These are phyloP conservation scores for Empidonax alnorum DNA, from an alignment of 2,113 vertebrate species.

Conservation along the genomic window DNA sequence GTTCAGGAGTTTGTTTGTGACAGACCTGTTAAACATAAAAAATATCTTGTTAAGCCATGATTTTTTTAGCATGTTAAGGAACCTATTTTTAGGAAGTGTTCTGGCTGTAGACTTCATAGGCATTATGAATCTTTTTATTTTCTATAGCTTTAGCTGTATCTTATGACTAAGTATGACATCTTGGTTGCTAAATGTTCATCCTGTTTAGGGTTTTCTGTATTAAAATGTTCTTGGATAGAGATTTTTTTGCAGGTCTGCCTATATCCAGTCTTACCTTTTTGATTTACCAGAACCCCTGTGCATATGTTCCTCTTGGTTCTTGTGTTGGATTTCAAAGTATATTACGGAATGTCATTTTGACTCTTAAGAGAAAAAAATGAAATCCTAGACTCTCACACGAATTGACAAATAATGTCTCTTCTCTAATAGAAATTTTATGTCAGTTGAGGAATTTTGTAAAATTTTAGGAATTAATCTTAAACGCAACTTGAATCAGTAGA, in stretches of 20 bases:
- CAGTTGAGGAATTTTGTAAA: background rate
- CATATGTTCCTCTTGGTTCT: background rate
- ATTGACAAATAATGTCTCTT: background rate
- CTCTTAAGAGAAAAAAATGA: background rate
- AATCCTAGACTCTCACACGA: background rate
- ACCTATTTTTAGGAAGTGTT: constrained; percentile 8
- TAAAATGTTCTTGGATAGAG: background rate
- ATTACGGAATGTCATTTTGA: background rate
- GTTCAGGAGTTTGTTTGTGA: background rate
- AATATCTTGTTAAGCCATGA: background rate
- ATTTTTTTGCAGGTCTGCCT: background rate
- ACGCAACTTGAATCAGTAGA: background rate
- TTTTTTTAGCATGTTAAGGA: constrained; percentile 9
- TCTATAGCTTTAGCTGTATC: constrained; percentile 5
- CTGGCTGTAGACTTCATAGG: constrained; percentile 18
- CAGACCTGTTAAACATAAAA: constrained; percentile 10
- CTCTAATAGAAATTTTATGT: background rate
- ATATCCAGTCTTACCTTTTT: background rate
- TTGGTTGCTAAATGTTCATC: background rate
- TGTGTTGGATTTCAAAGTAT: background rate
- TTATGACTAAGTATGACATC: constrained; percentile 19
- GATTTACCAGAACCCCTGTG: background rate
- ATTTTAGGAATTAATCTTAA: background rate
- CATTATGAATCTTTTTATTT: constrained; percentile 4
- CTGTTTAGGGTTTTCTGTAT: background rate